These are phyloP conservation scores for Drosophila meridiana DNA, from an alignment of 2,888 invertebrate genomes.

Conservation along the genomic window DNA sequence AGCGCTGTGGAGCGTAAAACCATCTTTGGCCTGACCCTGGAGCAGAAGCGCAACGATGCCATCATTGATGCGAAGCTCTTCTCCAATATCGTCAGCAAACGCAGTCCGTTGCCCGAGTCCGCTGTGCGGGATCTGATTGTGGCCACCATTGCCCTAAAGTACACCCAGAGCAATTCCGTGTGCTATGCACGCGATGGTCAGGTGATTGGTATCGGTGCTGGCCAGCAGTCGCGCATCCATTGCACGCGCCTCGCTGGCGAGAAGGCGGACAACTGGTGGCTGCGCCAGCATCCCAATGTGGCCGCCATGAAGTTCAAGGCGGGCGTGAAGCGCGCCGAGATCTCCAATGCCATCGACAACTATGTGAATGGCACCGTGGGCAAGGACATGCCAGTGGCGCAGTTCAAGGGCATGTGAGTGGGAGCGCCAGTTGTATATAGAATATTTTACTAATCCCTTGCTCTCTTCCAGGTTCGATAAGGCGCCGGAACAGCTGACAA, in stretches of 20 bases:
- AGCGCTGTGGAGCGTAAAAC: slow-evolving; percentile 92
- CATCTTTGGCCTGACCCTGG: slow-evolving; percentile 93
- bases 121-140: slow-evolving; percentile 96
- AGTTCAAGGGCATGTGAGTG: slow-evolving; percentile 91
- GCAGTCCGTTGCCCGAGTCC: slow-evolving; percentile 88
- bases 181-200: slow-evolving; percentile 95
- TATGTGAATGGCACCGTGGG: slow-evolving; percentile 96
- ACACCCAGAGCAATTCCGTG: slow-evolving; percentile 99
- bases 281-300: slow-evolving; percentile 96
- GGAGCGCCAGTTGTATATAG: neutral
- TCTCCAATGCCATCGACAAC: slow-evolving; percentile 97
- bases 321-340: slow-evolving; percentile 95
- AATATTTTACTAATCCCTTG: neutral
- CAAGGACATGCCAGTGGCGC: slow-evolving; percentile 91
- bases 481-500: slow-evolving; percentile 90
- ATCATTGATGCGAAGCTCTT: slow-evolving; percentile 92
- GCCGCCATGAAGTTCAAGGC: slow-evolving; percentile 92
- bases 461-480: slow-evolving; percentile 79
- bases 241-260: slow-evolving; percentile 98
- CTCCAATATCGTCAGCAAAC: slow-evolving; percentile 91
- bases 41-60: slow-evolving; percentile 96
- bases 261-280: slow-evolving; percentile 99
- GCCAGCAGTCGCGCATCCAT: slow-evolving; percentile 99
- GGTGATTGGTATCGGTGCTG: slow-evolving; percentile 98
- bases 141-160: slow-evolving; percentile 98